phyloP scores from a whole-genome alignment of 2,113 vertebrate genomes.

The Saiga tatarica region DNA sequence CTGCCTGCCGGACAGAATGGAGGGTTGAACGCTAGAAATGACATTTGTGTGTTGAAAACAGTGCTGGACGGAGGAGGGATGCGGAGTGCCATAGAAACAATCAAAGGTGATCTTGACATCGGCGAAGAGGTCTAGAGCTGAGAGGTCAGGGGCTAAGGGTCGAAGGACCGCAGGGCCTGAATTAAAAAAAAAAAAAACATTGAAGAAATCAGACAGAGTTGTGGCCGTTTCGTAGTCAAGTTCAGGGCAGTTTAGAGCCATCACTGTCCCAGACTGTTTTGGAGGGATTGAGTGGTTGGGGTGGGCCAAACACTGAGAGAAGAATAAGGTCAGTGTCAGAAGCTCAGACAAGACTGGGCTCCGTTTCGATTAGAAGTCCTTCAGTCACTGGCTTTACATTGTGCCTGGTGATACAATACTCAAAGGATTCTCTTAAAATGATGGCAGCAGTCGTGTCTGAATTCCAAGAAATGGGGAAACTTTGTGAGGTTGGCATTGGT shows the following conservation, averaged over 20 bases:
- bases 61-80: neutral
- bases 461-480: constrained; percentile 55
- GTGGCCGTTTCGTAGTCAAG: neutral
- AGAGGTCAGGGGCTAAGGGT: neutral
- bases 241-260: neutral
- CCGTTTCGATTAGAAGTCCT: neutral
- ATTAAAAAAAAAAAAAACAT: neutral
- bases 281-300: neutral
- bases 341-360: neutral
- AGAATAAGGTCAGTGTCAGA: neutral
- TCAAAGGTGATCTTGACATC: neutral
- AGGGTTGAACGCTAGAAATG: constrained; percentile 16
- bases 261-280: neutral
- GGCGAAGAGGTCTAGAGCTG: neutral
- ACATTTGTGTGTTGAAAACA: constrained; percentile 48
- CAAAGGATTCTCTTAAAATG: neutral
- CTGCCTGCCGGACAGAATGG: neutral
- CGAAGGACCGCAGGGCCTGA: neutral
- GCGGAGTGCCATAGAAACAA: constrained; percentile 6
- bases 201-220: constrained; percentile 12
- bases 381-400: neutral
- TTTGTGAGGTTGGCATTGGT: constrained; percentile 33
- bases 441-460: neutral
- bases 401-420: neutral
- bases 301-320: neutral